Evolutionary conservation across 2,888 invertebrate species (phyloP).

Genomic region (Nasonovia ribisnigri): DNA sequence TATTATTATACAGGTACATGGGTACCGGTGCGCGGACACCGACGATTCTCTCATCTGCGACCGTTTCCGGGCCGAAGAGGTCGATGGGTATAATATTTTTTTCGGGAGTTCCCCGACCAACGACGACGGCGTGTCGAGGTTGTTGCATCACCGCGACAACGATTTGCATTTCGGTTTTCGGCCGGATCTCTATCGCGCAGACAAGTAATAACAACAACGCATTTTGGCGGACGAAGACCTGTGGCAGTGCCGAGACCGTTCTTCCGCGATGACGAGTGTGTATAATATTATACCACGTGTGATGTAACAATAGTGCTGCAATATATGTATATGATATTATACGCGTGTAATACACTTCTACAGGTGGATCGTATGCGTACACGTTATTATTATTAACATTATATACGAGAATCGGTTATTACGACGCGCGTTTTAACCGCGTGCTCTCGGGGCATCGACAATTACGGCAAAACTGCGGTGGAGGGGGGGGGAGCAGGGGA

Average conservation of each 20-base stretch:
- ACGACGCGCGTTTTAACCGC: neutral
- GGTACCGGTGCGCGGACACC: neutral
- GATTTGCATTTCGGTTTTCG: neutral
- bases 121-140: neutral
- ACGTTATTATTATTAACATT: neutral
- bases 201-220: neutral
- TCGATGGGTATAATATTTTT: neutral
- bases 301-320: neutral
- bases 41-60: neutral
- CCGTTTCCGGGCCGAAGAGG: neutral
- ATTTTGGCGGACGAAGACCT: too few species aligned
- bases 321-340: neutral
- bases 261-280: slow-evolving; percentile 6
- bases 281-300: neutral
- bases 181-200: neutral
- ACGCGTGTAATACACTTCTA: neutral
- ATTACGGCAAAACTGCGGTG: neutral
- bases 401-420: neutral
- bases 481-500: neutral
- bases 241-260: neutral
- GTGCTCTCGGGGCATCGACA: neutral
- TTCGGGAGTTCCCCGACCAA: neutral
- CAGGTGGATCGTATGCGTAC: neutral
- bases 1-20: neutral
- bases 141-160: neutral